Evolutionary conservation across 2,888 invertebrate genomes (phyloP), one percentile per base, ranked within the genome.

Genomic region (Periphyllus acericola): DNA sequence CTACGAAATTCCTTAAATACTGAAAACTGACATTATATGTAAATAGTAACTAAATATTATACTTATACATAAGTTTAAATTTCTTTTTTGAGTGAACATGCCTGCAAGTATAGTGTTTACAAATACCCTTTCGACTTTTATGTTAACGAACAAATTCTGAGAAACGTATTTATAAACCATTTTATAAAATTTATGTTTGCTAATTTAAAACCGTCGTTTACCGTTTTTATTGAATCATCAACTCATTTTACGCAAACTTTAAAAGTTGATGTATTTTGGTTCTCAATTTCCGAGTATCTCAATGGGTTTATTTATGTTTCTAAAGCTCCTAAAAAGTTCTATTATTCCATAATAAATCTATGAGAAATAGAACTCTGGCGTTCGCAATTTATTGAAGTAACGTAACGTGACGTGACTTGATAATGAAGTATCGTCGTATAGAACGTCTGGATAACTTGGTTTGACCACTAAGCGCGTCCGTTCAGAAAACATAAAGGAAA

Each of bases 251-350:
- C 55, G n/a, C 46, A 76, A 84, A 84, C n/a, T 84, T 76, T 40
- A 46, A 32, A 21, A 60, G 40, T 46, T 25, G 40, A 11, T 83
- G 29, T 46, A 66, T 40, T 66, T 83, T 60, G 66, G 25, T 60
- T 71, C 46, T 46, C 14, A 1, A 46, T 46, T 11, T 46, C 40
- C 60, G 32, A 66, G 40, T 46, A 75, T 40, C 25, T 66, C 36
- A 29, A 75, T 55, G 21, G 21, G 60, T 60, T 36, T 74, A 25
- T 83, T 83, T 55, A 75, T 76, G 66, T 84, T 68, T 71, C 40
- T n/a, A 81, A 82, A 82, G 19, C 34, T 74, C 74, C 55, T 25
- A 46, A 68, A 84, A 84, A 76, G 17, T 83, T 60, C n/a, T 84
- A 40, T 55, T 52, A 74, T 4, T 74, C 8, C 46, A 83, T 14